Percentiles rank a stretch among this genome's conserved stretches.
phyloP scores from a whole-genome alignment of 2,113 vertebrate species.

The Plecotus auritus region DNA sequence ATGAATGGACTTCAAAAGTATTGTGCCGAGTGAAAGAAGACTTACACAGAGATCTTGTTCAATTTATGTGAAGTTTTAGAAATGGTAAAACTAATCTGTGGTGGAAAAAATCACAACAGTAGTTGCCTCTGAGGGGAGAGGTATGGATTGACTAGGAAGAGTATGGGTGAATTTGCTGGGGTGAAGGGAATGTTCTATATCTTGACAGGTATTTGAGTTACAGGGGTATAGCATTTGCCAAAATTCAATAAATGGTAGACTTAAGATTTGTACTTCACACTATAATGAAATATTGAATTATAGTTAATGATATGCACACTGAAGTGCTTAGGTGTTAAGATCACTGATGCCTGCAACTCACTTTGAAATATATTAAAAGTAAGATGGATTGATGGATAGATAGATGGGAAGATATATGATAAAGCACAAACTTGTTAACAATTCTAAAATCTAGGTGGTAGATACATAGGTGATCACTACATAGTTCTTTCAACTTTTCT shows the following conservation, averaged over 20 bases:
- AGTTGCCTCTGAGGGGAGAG: neutral
- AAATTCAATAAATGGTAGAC: neutral
- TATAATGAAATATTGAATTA: slow-evolving; percentile 16
- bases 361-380: slow-evolving; percentile 11
- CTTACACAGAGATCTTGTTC: neutral
- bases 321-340: neutral
- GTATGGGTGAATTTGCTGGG: neutral
- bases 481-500: slow-evolving; percentile 9
- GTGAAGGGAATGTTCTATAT: neutral
- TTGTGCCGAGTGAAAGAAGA: neutral
- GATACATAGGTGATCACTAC: neutral
- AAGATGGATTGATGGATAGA: neutral
- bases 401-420: neutral
- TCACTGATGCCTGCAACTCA: neutral
- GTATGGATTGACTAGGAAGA: neutral
- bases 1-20: neutral
- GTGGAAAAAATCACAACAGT: neutral
- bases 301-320: neutral
- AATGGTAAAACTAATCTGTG: neutral
- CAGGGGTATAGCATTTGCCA: neutral
- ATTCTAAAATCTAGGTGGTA: neutral
- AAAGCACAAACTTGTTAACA: neutral
- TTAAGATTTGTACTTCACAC: neutral
- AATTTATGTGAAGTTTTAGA: neutral
- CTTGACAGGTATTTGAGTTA: neutral